Base-by-base conservation (phyloP, 2,888 invertebrate genomes). In the Orthonevra nobilis region DNA sequence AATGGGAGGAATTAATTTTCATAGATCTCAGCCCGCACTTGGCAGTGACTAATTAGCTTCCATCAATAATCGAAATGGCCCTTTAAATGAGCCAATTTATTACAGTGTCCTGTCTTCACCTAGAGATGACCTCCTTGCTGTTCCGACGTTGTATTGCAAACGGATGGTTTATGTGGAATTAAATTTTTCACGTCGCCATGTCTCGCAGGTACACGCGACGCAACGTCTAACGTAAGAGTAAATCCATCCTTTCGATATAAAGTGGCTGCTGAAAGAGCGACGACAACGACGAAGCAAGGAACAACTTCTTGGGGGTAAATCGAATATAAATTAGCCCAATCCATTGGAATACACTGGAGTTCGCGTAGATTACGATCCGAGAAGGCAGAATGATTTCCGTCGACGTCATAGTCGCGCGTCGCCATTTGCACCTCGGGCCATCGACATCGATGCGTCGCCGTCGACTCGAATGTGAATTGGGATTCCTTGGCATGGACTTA, bases 21-120 rank as follows among this genome's bases (percentile, higher is more conserved):
- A 79, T 73, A 79, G 79, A 79, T 73, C 79, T 68, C 48, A 38
- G 50, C 26, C 72, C 66, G 66, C 73, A 66, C 54, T 48, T 79
- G 79, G 66, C 79, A 68, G 60, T 79, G 73, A 73, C 79, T 73
- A 79, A 81, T 81, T 81, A 54, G 50, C 48, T 58, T 63, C 69
- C 68, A 81, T 81, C 74, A 81, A 81, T 81, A 81, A 81, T 63
- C 58, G 81, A 63, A 81, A 81, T 81, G 58, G 74, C 81, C 74
- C 72, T 69, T 69, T 74, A 81, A 74, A 81, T 74, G 63, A 74
- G 74, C 44, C 69, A 63, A 74, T 81, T 69, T 69, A 69, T 81
- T 52, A 81, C 56, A 15, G 32, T 60, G 69, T 50, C 73, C 52
- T 74, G 81, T 81, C 81, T 74, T 74, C 81, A 74, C 69, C 58